Conservation (phyloP, 1,140 invertebrate genomes). For the Cyclargus thomasi region DNA sequence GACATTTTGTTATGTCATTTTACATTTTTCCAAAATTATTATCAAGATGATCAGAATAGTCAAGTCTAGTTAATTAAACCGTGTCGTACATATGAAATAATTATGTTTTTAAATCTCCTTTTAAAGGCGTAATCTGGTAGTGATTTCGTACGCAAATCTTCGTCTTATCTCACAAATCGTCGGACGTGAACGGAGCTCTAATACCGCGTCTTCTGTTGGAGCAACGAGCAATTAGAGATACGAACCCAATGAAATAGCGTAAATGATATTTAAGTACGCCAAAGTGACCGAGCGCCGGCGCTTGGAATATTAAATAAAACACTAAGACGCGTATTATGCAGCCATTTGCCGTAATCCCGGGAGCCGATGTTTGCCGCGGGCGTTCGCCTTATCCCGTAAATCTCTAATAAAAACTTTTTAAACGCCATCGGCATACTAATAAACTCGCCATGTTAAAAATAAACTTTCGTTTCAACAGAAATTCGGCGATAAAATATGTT, state of each 20-base stretch:
- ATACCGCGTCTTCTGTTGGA: too few relatives aligned
- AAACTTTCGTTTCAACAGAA: not conserved
- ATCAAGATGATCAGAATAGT: too few relatives aligned
- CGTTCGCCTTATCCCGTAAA: not conserved
- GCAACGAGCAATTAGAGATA: too few relatives aligned
- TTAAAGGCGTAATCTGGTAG: too few relatives aligned
- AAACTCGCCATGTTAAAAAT: not conserved
- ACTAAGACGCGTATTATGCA: slow-evolving; percentile 2
- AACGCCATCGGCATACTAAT: not conserved
- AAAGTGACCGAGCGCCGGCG: not conserved
- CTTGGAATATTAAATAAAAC: not conserved
- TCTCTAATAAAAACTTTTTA: not conserved
- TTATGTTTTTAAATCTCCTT: too few relatives aligned
- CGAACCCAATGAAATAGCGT: not conserved
- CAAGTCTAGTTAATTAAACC: too few relatives aligned
- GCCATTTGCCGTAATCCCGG: not conserved
- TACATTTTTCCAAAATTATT: too few relatives aligned
- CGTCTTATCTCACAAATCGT: not conserved
- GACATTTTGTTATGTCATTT: too few relatives aligned
- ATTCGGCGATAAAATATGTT: not conserved
- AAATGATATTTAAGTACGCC: slow-evolving; percentile 1
- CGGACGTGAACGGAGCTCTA: not conserved
- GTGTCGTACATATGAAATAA: too few relatives aligned
- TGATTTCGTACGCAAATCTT: not conserved
- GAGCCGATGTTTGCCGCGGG: not conserved